Base-by-base conservation (phyloP, 1,140 invertebrate genomes). In the Scaptomyza pallida region DNA sequence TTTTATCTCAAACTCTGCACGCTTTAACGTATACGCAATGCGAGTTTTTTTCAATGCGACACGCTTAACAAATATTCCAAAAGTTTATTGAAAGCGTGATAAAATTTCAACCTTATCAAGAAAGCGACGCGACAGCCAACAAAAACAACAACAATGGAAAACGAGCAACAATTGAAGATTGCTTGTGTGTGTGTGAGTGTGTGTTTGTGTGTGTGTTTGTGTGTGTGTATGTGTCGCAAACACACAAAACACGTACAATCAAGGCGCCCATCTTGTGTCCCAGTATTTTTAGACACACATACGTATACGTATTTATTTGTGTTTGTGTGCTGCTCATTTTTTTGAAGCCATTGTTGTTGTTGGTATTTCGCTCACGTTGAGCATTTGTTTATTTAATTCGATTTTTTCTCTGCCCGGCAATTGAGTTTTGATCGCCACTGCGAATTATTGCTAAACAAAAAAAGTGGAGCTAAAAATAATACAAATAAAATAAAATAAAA, bases 341-440 rank as follows among this genome's bases (percentile, higher is more conserved):
- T 26, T n/a, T n/a, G n/a, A 35, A 35, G 61, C 48, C 30, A 26
- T 33, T 48, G 21, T 45, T 72, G 16, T 72, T 52, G 50, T 72
- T 60, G 52, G 72, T 76, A 89, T 79, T 88, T 89, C 33, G 26
- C 79, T 83, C 83, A 89, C 83, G 83, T 89, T 89, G 76, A 65
- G 72, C 78, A 89, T 89, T 89, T 89, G 83, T 89, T 89, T 89
- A 89, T 89, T 89, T 89, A 89, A 89, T 89, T 89, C 75, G 78
- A 89, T 89, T 76, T 71, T n/a, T 72, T 56, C 47, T 43, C 43
- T 62, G n/a, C n/a, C n/a, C n/a, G 59, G 59, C 59, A 69, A 62
- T 75, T 69, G 78, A 78, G 68, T 78, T 74, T 70, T 70, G 59
- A 74, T 64, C 51, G 59, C 59, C 60, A 75, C 55, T 30, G 61